Base-by-base conservation (phyloP, 2,113 vertebrate species). In the Dolichallabes microphthalmus region DNA sequence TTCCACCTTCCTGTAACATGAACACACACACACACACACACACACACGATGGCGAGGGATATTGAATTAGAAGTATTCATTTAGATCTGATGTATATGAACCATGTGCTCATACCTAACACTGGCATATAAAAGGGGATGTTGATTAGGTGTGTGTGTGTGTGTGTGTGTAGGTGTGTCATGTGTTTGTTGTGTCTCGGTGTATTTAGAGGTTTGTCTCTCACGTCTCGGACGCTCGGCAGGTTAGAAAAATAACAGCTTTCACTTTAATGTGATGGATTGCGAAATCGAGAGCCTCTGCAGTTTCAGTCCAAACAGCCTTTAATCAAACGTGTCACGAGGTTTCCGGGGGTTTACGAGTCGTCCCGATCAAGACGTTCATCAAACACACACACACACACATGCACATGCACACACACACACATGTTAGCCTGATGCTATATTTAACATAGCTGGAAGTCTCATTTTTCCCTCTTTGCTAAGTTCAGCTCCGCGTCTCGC, bases 241-340 rank as follows among this genome's bases (percentile, higher is more conserved):
- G 89, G 90, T 92, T 94, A 92, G 92, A 94, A 92, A 94, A 95
- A 94, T 92, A 93, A 89, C 92, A 88, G 91, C 93, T 92, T 94
- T 95, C 92, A 93, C 82, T 90, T 90, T 90, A 84, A 89, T 89
- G 88, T 94, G 94, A 95, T 94, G 90, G 93, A 95, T 94, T 89
- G 90, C 92, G 76, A 73, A 91, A 84, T 87, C 92, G 88, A 58
- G 90, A 92, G 93, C 93, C 93, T 93, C 93, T 93, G 93, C 92
- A 91, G 88, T 93, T 94, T 94, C 93, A 94, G 92, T 93, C 90
- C 91, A 94, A 95, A 95, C 92, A 94, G 25, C 86, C 86, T 86
- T 94, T 94, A 95, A 94, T 95, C 93, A 94, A 88, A 93, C 74
- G 80, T 93, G 94, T 95, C 94, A 94, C 87, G 90, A 83, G 89